Evolutionary conservation across 2,113 vertebrate species (phyloP), one percentile per base, ranked within the genome.

Genomic region (Phyllostomus hastatus): DNA sequence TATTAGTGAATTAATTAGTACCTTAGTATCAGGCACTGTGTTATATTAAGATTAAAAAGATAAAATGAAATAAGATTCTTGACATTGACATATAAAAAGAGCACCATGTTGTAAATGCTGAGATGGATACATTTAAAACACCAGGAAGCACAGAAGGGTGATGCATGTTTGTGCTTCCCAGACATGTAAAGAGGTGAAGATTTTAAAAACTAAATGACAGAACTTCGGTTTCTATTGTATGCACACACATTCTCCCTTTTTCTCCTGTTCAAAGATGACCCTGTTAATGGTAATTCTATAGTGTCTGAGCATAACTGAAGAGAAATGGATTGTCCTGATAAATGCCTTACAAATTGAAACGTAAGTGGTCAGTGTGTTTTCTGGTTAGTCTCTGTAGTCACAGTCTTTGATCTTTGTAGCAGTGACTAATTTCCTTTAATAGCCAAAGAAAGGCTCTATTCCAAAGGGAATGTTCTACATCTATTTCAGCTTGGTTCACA

Each of bases 371-470:
- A 90, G 35, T 50, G 12, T 79, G 35, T 78, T 86, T 61, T 90
- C 96, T 97, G 90, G 59, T 96, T 94, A 73, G 54, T 79, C 54
- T 97, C 90, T 73, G 1, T 22, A 57, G 52, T 31, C n/a, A 88
- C 10, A 82, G 88, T 61, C 46, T 85, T 96, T 97, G 80, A 96
- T 96, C 81, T 85, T 79, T 54, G 75, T n/a, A 81, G 46, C 26
- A 90, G 90, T 88, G 91, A 94, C 76, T 95, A 95, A 97, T 95
- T 95, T 80, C 48, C 41, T 94, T 67, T 90, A 94, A 88, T 46
- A 88, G 66, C 75, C 82, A 95, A 41, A 84, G 50, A 83, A 90
- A 80, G 48, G 72, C 52, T 92, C 20, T 54, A 33, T 59, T 75
- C 84, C 80, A 54, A 66, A 87, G 64, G 48, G 14, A 92, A 78